Conservation (phyloP, 2,888 invertebrate genomes). For the Emmelina monodactyla region DNA sequence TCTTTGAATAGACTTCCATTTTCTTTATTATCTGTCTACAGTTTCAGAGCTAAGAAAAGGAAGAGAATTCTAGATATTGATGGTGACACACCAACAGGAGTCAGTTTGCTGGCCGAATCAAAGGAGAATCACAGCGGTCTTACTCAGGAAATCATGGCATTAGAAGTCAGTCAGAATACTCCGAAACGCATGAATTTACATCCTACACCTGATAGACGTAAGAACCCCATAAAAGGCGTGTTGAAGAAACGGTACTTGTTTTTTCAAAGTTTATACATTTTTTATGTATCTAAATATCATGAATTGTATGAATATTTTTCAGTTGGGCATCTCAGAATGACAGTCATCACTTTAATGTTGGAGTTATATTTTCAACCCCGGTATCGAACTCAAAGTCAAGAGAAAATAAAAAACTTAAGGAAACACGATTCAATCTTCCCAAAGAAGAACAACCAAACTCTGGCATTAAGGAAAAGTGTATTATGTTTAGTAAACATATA, state of each 20-base stretch:
- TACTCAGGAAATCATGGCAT: constrained; percentile 73
- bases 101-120: constrained; percentile 41
- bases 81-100: constrained; percentile 50
- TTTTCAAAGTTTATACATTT: constrained; percentile 1
- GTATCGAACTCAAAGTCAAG: constrained; percentile 58
- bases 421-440: constrained; percentile 71
- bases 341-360: constrained; percentile 63
- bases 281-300: not conserved
- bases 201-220: constrained; percentile 53
- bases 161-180: constrained; percentile 73
- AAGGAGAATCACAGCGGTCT: constrained; percentile 69
- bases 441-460: constrained; percentile 45
- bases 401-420: constrained; percentile 54
- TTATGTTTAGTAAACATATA: constrained; percentile 50
- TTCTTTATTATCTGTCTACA: too few species aligned
- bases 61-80: constrained; percentile 65
- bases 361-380: constrained; percentile 84
- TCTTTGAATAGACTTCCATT: constrained; percentile 6
- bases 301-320: constrained; percentile 11
- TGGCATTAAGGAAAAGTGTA: constrained; percentile 44
- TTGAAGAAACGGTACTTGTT: constrained; percentile 62
- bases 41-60: constrained; percentile 66
- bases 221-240: constrained; percentile 66
- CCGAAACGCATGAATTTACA: constrained; percentile 69
- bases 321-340: constrained; percentile 70